Conservation (phyloP, 2,797 vertebrate species). For the Hydrophis major region DNA sequence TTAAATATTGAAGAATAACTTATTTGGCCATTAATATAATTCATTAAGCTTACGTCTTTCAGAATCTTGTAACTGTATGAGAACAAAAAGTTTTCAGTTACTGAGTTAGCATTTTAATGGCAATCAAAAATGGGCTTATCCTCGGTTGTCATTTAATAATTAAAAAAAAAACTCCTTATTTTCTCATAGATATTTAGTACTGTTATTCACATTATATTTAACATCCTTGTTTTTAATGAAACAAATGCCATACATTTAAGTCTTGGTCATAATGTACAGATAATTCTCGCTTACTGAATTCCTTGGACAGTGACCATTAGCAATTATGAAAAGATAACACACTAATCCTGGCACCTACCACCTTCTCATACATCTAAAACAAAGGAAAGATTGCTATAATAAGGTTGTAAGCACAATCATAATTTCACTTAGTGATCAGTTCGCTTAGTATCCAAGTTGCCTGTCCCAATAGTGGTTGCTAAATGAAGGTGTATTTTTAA, state of each 20-base stretch:
- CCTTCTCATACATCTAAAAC: background rate
- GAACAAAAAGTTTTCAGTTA: background rate
- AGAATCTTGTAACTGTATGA: background rate
- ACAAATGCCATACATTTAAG: background rate
- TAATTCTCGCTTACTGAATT: background rate
- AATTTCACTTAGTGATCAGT: background rate
- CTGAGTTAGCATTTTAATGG: background rate
- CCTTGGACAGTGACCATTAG: background rate
- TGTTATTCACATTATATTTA: background rate
- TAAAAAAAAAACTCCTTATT: background rate
- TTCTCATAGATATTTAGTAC: background rate
- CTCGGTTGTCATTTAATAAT: background rate
- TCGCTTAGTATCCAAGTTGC: background rate
- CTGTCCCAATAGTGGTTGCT: background rate
- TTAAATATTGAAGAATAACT: background rate
- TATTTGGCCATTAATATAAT: background rate
- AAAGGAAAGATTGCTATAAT: background rate
- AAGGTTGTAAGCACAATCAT: background rate
- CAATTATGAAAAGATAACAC: background rate
- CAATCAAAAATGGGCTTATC: background rate
- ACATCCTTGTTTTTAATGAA: background rate
- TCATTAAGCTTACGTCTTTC: background rate
- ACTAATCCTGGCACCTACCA: background rate
- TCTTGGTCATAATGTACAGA: background rate
- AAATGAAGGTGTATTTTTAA: background rate